Evolutionary conservation across 2,113 vertebrate genomes (phyloP), one percentile per base, ranked within the genome.

Genomic region (Neolamprologus sp.): DNA sequence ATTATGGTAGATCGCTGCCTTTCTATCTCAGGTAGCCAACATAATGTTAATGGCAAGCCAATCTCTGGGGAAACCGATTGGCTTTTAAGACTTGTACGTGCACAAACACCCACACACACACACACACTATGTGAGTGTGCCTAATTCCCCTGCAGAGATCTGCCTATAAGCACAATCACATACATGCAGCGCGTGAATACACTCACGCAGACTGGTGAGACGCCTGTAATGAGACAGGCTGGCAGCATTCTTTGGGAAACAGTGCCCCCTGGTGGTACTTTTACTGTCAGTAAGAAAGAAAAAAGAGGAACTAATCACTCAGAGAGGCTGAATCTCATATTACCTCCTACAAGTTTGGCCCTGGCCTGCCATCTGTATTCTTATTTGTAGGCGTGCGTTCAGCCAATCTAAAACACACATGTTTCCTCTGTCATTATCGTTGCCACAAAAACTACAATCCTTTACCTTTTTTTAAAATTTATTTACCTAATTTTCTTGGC

Each of bases 401-500:
- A 78, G 26, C 16, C 23, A 19, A 12, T 28, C 23, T 78, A 47
- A 78, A 78, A n/a, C 9, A n/a, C 0, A 75, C 14, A 71, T 28
- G 26, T 30, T 30, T 78, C 16, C 23, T 19, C 42, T 12, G 23
- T 28, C 17, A 65, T 16, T 75, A 28, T 30, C 0, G 0, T 5
- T 75, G 9, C 9, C 16, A 28, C 42, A 49, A 28, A 45, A 49
- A 5, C 42, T 19, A 19, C 42, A 75, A 16, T 47, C 14, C 42
- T 75, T 49, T 47, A 3, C 16, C 42, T 30, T 49, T 75, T 45
- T 40, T 65, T n/a, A n/a, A n/a, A n/a, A n/a, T n/a, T n/a, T n/a
- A n/a, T n/a, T n/a, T n/a, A n/a, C 14, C 1, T 2, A 23, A 45
- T 26, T 42, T 26, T 26, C 3, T 16, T 3, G 0, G 5, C 3